phyloP scores from a whole-genome alignment of 2,797 vertebrate genomes.

The Propithecus deckenii region DNA sequence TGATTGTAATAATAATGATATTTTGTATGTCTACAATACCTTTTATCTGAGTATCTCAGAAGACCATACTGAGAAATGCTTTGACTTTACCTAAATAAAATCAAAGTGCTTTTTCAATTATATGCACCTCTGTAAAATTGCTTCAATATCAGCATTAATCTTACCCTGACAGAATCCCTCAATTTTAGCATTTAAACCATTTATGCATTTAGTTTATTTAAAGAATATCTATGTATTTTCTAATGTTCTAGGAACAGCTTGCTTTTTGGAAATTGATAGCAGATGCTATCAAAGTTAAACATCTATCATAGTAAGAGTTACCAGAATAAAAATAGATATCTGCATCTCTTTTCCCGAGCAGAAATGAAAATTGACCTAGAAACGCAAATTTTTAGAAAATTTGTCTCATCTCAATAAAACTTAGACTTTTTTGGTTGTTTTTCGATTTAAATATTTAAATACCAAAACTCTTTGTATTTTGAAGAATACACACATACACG shows the following conservation, averaged over 20 bases:
- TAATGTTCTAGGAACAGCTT: conserved; percentile 16
- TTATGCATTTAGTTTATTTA: conserved; percentile 29
- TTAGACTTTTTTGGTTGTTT: neutral
- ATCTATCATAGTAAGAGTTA: neutral
- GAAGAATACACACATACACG: neutral
- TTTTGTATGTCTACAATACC: neutral
- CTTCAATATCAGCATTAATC: conserved; percentile 24
- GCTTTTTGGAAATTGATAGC: neutral
- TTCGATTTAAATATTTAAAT: neutral
- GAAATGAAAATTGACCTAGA: neutral
- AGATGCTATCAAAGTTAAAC: neutral
- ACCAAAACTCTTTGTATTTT: neutral
- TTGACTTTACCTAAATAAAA: conserved; percentile 11
- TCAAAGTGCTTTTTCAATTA: neutral
- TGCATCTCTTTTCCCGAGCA: neutral
- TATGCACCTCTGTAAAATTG: neutral
- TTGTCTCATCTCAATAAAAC: neutral
- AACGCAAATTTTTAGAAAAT: neutral
- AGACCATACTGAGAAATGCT: neutral
- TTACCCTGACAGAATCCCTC: neutral
- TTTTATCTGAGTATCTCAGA: neutral
- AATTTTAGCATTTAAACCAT: neutral
- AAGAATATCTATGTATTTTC: neutral
- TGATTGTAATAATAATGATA: neutral
- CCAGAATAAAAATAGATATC: neutral